These are phyloP conservation scores for Naja naja DNA, from an alignment of 2,113 vertebrate species.

Conservation along the genomic window DNA sequence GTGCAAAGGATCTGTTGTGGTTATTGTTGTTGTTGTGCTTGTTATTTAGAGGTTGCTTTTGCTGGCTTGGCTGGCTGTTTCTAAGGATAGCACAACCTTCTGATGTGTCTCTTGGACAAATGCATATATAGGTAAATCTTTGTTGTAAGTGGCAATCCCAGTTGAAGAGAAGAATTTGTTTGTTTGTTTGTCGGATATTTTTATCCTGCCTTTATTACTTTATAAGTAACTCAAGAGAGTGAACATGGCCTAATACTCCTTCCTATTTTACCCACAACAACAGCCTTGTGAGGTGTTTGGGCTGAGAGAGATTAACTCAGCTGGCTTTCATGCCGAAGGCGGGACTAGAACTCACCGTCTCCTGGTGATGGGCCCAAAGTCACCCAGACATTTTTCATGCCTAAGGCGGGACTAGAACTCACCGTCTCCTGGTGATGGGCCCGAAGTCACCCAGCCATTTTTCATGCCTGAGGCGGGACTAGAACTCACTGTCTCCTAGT, in stretches of 20 bases:
- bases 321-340: fast-evolving
- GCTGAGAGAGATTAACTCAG: background rate
- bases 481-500: too few species aligned
- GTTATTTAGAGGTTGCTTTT: background rate
- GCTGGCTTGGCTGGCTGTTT: background rate
- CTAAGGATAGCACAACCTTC: background rate
- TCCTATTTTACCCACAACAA: background rate
- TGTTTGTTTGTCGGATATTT: background rate
- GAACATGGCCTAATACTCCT: too few species aligned
- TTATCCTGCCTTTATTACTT: background rate
- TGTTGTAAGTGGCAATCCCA: background rate
- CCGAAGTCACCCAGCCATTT: too few species aligned
- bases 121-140: background rate
- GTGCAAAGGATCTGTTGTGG: background rate
- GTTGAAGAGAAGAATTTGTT: background rate
- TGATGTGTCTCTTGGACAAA: background rate
- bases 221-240: background rate
- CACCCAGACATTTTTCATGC: too few species aligned
- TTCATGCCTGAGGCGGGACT: too few species aligned
- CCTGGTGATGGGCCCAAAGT: too few species aligned
- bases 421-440: too few species aligned
- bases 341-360: background rate
- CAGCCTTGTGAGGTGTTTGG: background rate
- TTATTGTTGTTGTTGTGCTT: background rate
- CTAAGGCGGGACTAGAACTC: too few species aligned